Evolutionary conservation across 2,113 vertebrate species (phyloP).

Genomic region (Lophius piscatorius): DNA sequence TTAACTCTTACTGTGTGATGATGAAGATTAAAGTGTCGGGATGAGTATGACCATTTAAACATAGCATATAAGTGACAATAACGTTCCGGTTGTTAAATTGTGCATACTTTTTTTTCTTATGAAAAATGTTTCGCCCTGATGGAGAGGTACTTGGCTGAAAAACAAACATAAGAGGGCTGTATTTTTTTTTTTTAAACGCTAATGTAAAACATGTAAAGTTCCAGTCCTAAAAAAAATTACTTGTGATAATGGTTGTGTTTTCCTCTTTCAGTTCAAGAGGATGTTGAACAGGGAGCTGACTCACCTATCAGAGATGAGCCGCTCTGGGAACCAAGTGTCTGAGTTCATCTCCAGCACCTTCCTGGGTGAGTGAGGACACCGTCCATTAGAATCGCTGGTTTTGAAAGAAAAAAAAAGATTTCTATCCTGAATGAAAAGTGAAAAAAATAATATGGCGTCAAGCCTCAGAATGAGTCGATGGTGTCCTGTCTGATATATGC

Average conservation of each 20-base stretch:
- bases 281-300: conserved; percentile 98
- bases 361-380: conserved; percentile 86
- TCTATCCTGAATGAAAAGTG: neutral
- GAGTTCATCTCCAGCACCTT: conserved; percentile 98
- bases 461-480: neutral
- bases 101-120: too few relatives aligned
- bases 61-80: too few relatives aligned
- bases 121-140: too few relatives aligned
- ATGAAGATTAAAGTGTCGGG: too few relatives aligned
- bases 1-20: too few relatives aligned
- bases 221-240: neutral
- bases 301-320: conserved; percentile 98
- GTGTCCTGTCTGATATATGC: neutral
- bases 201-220: neutral
- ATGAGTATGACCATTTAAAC: too few relatives aligned
- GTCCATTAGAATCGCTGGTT: conserved; percentile 4
- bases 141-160: too few relatives aligned
- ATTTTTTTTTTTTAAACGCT: neutral
- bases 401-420: neutral
- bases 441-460: neutral
- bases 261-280: conserved; percentile 91
- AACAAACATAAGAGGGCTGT: too few relatives aligned
- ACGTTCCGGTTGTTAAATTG: too few relatives aligned
- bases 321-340: conserved; percentile 98
- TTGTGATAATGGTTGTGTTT: neutral